phyloP scores from a whole-genome alignment of 2,113 vertebrate genomes.

The Formicarius rufipectus region DNA sequence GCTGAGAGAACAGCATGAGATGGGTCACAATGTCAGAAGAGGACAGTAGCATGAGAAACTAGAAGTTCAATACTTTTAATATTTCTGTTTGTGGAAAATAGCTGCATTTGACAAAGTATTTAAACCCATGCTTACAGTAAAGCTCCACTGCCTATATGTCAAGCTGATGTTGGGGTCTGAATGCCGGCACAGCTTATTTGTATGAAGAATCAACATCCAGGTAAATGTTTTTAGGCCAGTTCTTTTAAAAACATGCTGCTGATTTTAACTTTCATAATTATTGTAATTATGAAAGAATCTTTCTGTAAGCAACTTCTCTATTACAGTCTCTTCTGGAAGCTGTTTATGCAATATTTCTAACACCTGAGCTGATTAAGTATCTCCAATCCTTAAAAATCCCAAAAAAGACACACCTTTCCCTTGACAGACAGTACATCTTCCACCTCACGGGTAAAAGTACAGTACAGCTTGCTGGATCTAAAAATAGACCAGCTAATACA shows the following conservation, averaged over 20 bases:
- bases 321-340: background rate
- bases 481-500: slow-evolving; percentile 24
- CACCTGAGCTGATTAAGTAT: background rate
- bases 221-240: background rate
- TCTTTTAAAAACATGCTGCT: background rate
- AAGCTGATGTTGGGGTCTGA: background rate
- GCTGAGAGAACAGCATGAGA: background rate
- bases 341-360: background rate
- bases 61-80: background rate
- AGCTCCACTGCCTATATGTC: background rate
- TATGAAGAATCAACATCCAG: background rate
- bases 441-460: background rate
- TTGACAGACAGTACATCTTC: background rate
- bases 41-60: background rate
- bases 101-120: background rate
- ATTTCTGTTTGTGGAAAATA: background rate
- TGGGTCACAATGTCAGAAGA: slow-evolving; percentile 1
- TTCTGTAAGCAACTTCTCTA: background rate
- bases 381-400: background rate
- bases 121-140: background rate
- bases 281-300: background rate
- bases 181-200: background rate
- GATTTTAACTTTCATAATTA: background rate
- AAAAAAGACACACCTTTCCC: background rate
- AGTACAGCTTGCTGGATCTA: background rate